Conservation (phyloP, 2,113 vertebrate species). For the Piprites chloris region DNA sequence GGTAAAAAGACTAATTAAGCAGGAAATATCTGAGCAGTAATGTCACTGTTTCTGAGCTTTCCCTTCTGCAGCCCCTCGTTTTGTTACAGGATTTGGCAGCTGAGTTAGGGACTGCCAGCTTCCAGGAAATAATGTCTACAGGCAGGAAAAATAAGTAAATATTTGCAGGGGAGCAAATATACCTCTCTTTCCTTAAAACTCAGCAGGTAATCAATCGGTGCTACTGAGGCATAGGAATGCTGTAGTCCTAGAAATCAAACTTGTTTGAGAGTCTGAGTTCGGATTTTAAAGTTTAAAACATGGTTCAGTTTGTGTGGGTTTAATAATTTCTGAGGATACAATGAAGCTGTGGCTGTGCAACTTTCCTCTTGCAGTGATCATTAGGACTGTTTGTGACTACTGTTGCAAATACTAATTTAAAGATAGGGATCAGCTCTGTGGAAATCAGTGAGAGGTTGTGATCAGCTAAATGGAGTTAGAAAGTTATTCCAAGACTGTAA, state of each 20-base stretch:
- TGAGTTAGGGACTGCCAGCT: not conserved
- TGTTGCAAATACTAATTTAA: not conserved
- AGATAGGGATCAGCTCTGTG: not conserved
- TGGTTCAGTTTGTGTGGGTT: not conserved
- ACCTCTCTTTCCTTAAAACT: conserved; percentile 14
- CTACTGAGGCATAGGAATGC: not conserved
- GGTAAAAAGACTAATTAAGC: conserved; percentile 72
- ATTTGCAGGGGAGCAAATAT: not conserved
- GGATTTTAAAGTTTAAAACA: not conserved
- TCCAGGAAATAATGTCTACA: conserved; percentile 3
- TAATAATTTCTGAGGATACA: not conserved
- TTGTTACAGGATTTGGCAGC: conserved; percentile 29
- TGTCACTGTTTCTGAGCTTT: conserved; percentile 31
- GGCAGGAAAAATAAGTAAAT: conserved; percentile 4
- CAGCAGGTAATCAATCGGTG: not conserved
- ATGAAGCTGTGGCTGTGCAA: not conserved
- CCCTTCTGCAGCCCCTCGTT: conserved; percentile 22
- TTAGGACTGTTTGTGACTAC: not conserved
- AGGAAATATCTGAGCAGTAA: conserved; percentile 28
- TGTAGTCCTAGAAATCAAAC: not conserved
- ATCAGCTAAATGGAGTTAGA: not conserved
- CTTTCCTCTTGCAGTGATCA: not conserved
- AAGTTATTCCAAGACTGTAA: not conserved
- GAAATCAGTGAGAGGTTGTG: not conserved
- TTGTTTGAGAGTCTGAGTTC: not conserved